A percentile compares a stretch with the other conserved stretches of the same genome.
phyloP scores from a whole-genome alignment of 2,888 invertebrate genomes.

The Drosophila atroscutellata region DNA sequence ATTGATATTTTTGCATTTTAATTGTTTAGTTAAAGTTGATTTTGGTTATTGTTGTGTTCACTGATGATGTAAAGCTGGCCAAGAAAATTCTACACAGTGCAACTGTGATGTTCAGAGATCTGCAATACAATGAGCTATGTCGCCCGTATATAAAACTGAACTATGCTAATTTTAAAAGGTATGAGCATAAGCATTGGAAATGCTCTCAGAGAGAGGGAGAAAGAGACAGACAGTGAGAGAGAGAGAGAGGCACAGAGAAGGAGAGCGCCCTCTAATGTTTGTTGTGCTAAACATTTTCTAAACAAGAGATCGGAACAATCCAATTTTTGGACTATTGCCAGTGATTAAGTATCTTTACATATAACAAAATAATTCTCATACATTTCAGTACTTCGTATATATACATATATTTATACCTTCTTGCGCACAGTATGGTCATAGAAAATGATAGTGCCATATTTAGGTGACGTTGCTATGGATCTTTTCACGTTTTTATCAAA shows the following conservation, averaged over 20 bases:
- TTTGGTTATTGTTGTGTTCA: slow-evolving; percentile 8
- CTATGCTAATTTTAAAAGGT: slow-evolving; percentile 73
- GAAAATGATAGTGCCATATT: slow-evolving; percentile 91
- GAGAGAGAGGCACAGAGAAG: not conserved
- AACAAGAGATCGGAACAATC: slow-evolving; percentile 56
- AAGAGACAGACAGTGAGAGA: not conserved
- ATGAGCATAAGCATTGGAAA: slow-evolving; percentile 12
- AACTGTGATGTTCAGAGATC: slow-evolving; percentile 54
- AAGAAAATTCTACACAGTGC: slow-evolving; percentile 30
- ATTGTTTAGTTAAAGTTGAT: slow-evolving; percentile 11
- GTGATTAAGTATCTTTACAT: slow-evolving; percentile 14
- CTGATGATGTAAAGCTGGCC: slow-evolving; percentile 72
- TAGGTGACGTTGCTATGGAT: slow-evolving; percentile 87
- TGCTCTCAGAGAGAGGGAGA: slow-evolving; percentile 4
- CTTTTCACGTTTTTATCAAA: slow-evolving; percentile 89
- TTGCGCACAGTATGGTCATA: slow-evolving; percentile 92
- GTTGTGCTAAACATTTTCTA: slow-evolving; percentile 82
- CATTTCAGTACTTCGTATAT: not conserved
- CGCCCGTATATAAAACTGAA: slow-evolving; percentile 39
- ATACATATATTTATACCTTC: slow-evolving; percentile 83
- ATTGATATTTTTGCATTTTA: slow-evolving; percentile 26
- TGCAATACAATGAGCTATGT: slow-evolving; percentile 60
- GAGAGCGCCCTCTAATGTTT: slow-evolving; percentile 61
- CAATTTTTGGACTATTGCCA: slow-evolving; percentile 32
- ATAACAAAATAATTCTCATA: slow-evolving; percentile 19